Evolutionary conservation across 2,888 invertebrate genomes (phyloP).

Genomic region (Drosophila quasianomalipes): DNA sequence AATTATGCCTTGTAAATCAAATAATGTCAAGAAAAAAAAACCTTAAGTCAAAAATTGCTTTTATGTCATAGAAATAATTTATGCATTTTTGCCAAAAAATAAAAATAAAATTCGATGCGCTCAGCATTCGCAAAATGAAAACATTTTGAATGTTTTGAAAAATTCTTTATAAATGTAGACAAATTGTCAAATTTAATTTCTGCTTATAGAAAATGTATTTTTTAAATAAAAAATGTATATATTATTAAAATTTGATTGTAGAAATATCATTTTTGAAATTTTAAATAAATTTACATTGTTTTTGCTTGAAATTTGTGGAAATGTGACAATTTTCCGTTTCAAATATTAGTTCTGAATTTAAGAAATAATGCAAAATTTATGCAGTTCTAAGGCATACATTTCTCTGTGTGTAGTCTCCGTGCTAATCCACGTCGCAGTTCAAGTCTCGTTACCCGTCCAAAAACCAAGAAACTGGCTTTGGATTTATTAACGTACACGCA

Average conservation of each 20-base stretch:
- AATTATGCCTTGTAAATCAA: not conserved
- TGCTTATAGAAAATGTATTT: not conserved
- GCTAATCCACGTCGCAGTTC: not conserved
- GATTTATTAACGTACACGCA: constrained; percentile 3
- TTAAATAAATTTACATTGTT: not conserved
- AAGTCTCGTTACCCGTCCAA: constrained; percentile 10
- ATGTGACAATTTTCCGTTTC: not conserved
- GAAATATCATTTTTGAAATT: not conserved
- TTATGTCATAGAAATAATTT: not conserved
- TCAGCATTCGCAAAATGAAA: not conserved
- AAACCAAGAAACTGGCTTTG: constrained; percentile 33
- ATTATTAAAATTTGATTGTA: not conserved
- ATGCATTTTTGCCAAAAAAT: not conserved
- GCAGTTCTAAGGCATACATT: not conserved
- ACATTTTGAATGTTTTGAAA: not conserved
- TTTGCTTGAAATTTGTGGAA: not conserved
- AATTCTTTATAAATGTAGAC: not conserved
- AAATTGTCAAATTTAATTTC: not conserved
- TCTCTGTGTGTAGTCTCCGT: not conserved
- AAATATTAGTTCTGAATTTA: not conserved
- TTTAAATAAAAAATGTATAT: not conserved
- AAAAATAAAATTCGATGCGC: not conserved
- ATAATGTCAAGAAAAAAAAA: not conserved
- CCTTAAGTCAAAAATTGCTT: not conserved
- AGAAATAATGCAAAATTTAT: not conserved